phyloP scores from a whole-genome alignment of 1,140 invertebrate genomes.

The Agrypnia vestita region DNA sequence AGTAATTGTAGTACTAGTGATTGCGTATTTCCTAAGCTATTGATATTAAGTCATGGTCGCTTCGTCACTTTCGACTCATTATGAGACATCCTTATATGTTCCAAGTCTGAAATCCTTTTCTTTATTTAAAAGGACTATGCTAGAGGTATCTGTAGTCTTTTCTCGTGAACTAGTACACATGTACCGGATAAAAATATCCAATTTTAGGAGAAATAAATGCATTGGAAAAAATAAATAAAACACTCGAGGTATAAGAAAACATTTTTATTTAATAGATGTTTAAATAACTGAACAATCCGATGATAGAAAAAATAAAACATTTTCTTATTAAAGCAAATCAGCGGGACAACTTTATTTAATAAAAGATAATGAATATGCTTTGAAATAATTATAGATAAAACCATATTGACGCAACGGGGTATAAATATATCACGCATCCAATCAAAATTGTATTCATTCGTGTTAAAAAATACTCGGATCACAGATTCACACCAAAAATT shows the following conservation, averaged over 20 bases:
- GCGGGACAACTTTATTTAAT: neutral
- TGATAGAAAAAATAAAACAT: slow-evolving; percentile 17
- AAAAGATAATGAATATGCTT: slow-evolving; percentile 7
- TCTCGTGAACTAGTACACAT: too few species aligned
- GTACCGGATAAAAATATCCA: too few species aligned
- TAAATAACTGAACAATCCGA: slow-evolving; percentile 35
- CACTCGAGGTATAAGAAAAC: slow-evolving; percentile 38
- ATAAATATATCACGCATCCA: slow-evolving; percentile 17
- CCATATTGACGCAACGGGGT: slow-evolving; percentile 27
- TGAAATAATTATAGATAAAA: slow-evolving; percentile 24
- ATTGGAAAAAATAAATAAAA: neutral
- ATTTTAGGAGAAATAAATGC: neutral
- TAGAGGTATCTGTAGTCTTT: too few species aligned
- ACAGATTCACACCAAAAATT: slow-evolving; percentile 14
- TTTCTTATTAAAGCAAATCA: slow-evolving; percentile 38
- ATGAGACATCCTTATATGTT: too few species aligned
- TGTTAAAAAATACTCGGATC: slow-evolving; percentile 6
- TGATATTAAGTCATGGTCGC: too few species aligned
- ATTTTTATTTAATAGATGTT: slow-evolving; percentile 48
- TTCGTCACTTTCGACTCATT: too few species aligned
- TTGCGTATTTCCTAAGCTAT: too few species aligned
- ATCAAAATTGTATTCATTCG: neutral
- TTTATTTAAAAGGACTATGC: too few species aligned
- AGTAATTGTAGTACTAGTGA: too few species aligned
- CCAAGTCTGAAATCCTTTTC: too few species aligned